phyloP scores from a whole-genome alignment of 2,113 vertebrate species.

The Platycercus adscitus region DNA sequence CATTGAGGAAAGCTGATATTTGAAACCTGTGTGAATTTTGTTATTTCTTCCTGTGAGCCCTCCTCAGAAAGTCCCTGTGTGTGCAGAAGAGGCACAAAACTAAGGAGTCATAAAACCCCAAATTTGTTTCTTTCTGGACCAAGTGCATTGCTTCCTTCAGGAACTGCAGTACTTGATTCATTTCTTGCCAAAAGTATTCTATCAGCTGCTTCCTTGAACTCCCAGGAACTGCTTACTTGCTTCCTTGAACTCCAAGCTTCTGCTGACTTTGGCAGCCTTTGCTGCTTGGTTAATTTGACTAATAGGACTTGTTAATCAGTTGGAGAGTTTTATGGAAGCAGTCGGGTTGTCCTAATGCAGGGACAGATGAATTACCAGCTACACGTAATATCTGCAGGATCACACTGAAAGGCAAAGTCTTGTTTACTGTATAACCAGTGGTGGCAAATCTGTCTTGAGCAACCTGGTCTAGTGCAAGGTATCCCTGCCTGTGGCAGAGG shows the following conservation, averaged over 20 bases:
- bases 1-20: neutral
- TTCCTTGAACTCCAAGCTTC: neutral
- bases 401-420: neutral
- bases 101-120: neutral
- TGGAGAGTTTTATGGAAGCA: neutral
- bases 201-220: neutral
- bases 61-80: neutral
- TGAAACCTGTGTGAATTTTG: neutral
- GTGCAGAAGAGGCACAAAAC: neutral
- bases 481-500: neutral
- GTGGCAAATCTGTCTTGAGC: neutral
- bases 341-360: neutral
- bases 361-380: neutral
- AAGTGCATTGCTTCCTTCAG: neutral
- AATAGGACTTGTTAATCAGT: neutral
- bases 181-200: neutral
- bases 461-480: neutral
- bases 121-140: neutral
- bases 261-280: neutral
- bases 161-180: neutral
- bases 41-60: fast-evolving
- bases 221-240: neutral
- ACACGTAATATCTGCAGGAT: neutral
- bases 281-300: neutral
- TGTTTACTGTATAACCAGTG: neutral